Evolutionary conservation across 1,140 invertebrate genomes (phyloP).

Genomic region (Campoletis sonorensis): DNA sequence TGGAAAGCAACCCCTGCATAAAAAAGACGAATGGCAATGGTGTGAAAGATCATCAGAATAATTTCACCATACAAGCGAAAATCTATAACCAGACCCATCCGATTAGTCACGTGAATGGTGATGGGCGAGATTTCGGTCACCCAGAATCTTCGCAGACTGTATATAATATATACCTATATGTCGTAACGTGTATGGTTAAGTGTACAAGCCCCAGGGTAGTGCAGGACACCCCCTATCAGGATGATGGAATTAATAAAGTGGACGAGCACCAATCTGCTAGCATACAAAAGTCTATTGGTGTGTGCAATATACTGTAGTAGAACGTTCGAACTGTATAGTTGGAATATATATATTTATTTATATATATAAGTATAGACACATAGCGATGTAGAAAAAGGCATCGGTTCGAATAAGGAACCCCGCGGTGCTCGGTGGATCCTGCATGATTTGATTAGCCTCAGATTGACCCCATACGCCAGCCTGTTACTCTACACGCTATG

Average conservation of each 20-base stretch:
- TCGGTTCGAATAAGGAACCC: constrained; percentile 63
- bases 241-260: constrained; percentile 76
- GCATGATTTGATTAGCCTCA: constrained; percentile 78
- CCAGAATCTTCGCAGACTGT: constrained; percentile 7
- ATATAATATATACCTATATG: not conserved
- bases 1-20: not conserved
- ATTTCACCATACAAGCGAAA: constrained; percentile 54
- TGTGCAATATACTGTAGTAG: constrained; percentile 43
- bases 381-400: constrained; percentile 55
- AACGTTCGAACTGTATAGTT: constrained; percentile 44
- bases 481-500: constrained; percentile 56
- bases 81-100: constrained; percentile 51
- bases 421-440: constrained; percentile 64
- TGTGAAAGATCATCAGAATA: constrained; percentile 19
- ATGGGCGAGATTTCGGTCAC: constrained; percentile 66
- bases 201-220: constrained; percentile 56
- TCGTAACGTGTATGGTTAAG: constrained; percentile 5
- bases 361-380: constrained; percentile 20
- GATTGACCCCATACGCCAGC: constrained; percentile 72
- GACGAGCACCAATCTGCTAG: constrained; percentile 70
- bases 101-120: constrained; percentile 71
- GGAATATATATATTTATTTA: not conserved
- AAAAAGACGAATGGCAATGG: not conserved
- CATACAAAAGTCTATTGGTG: constrained; percentile 53
- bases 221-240: constrained; percentile 60